Conservation (phyloP, 2,113 vertebrate genomes). For the Cheilinus undulatus region DNA sequence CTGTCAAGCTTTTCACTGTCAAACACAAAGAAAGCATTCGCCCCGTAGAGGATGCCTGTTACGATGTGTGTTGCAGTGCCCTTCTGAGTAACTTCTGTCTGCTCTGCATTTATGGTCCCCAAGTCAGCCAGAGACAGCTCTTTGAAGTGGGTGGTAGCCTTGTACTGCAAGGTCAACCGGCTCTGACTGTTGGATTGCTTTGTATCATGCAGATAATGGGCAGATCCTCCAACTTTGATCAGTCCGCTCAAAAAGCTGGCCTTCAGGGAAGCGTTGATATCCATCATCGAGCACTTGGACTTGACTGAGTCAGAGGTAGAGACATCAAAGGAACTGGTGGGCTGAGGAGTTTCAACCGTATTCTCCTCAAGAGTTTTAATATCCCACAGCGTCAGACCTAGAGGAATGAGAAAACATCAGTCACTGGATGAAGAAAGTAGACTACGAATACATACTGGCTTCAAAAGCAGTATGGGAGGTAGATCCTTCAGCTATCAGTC, state of each 20-base stretch:
- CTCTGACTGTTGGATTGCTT: constrained; percentile 21
- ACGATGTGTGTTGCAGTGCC: constrained; percentile 45
- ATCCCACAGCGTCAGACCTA: not conserved
- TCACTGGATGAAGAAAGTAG: too few relatives aligned
- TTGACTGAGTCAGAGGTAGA: constrained; percentile 28
- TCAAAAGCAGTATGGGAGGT: too few relatives aligned
- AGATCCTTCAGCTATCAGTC: too few relatives aligned
- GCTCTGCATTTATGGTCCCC: accelerated
- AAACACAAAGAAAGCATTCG: too few relatives aligned
- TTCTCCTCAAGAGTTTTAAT: not conserved
- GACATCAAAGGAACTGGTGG: constrained; percentile 6
- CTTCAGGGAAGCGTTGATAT: constrained; percentile 32
- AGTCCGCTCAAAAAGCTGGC: constrained; percentile 33
- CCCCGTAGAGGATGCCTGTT: constrained; percentile 44
- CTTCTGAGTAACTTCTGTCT: not conserved
- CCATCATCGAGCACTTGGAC: constrained; percentile 2
- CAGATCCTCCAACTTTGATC: constrained; percentile 46
- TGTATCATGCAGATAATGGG: constrained; percentile 34
- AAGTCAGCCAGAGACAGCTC: not conserved
- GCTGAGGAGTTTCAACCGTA: accelerated
- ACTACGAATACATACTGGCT: too few relatives aligned
- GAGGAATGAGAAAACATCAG: too few relatives aligned
- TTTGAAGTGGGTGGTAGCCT: constrained; percentile 28
- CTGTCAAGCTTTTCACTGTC: too few relatives aligned
- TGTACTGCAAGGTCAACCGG: constrained; percentile 45